Percentiles rank a stretch among this genome's conserved stretches.
Conservation (phyloP, 1,140 invertebrate genomes). For the Brachionus rotundiformis region DNA sequence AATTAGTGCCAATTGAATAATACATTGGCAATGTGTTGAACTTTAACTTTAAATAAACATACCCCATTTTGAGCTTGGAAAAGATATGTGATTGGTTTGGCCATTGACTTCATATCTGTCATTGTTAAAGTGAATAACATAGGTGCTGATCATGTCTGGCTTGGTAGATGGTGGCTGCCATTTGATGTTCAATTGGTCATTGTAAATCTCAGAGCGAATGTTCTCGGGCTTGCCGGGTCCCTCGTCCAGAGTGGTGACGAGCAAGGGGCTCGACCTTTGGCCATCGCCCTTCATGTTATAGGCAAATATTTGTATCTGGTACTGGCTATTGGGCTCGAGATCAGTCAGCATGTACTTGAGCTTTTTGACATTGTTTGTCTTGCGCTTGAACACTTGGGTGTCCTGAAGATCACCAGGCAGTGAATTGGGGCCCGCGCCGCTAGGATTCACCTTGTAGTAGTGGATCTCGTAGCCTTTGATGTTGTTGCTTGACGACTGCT, state of each 20-base stretch:
- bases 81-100: not conserved
- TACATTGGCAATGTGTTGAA: no score
- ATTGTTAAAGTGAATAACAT: conserved; percentile 27
- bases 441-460: conserved; percentile 13
- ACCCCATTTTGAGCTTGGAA: conserved; percentile 29
- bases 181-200: conserved; percentile 8
- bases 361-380: conserved; percentile 30
- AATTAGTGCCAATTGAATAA: no score
- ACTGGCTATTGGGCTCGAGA: conserved; percentile 28
- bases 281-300: conserved; percentile 51
- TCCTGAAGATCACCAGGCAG: not conserved
- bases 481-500: not conserved
- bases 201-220: conserved; percentile 34
- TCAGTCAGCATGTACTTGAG: conserved; percentile 20
- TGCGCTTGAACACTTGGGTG: conserved; percentile 14
- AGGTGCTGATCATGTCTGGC: not conserved
- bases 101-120: conserved; percentile 1
- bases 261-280: conserved; percentile 19
- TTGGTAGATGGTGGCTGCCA: not conserved
- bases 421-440: no score
- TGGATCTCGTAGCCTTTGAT: conserved; percentile 51
- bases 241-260: conserved; percentile 23
- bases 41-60: not conserved
- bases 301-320: conserved; percentile 47
- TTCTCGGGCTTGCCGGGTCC: conserved; percentile 20